Evolutionary conservation across 2,113 vertebrate genomes (phyloP).

Genomic region (Clupea harengus): DNA sequence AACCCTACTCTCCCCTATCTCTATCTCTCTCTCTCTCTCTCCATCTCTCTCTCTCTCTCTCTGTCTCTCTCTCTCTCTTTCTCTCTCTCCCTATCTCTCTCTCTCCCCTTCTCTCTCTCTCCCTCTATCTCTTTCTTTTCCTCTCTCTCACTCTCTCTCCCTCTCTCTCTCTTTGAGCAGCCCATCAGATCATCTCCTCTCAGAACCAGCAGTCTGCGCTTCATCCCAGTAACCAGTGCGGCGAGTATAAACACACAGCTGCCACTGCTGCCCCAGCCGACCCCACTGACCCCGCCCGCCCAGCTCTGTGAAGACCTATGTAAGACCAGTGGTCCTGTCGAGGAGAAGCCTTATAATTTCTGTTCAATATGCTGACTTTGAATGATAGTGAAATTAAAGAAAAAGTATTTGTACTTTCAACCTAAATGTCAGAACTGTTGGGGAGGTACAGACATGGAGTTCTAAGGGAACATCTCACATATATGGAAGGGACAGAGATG

Average conservation of each 20-base stretch:
- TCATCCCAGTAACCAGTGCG: neutral
- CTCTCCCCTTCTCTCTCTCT: neutral
- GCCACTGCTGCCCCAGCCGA: neutral
- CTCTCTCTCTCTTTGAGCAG: neutral
- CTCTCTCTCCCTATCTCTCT: neutral
- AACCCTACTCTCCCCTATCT: too few species aligned
- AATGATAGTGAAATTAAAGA: too few species aligned
- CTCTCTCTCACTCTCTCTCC: neutral
- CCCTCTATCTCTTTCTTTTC: neutral
- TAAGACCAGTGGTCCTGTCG: too few species aligned
- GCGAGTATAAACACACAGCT: slow-evolving; percentile 27
- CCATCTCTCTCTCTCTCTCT: neutral
- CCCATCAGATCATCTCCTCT: slow-evolving; percentile 14
- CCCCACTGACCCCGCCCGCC: neutral
- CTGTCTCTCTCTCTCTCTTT: neutral
- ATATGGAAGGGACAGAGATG: too few species aligned
- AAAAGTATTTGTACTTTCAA: too few species aligned
- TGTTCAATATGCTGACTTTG: too few species aligned
- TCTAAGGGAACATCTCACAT: too few species aligned
- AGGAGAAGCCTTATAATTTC: too few species aligned
- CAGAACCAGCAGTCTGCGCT: neutral
- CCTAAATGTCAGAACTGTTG: too few species aligned
- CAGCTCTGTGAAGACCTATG: neutral
- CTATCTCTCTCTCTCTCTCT: too few species aligned
- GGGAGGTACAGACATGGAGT: too few species aligned